These are phyloP conservation scores for Rotaria macrura DNA, from an alignment of 2,888 invertebrate species.

Conservation along the genomic window DNA sequence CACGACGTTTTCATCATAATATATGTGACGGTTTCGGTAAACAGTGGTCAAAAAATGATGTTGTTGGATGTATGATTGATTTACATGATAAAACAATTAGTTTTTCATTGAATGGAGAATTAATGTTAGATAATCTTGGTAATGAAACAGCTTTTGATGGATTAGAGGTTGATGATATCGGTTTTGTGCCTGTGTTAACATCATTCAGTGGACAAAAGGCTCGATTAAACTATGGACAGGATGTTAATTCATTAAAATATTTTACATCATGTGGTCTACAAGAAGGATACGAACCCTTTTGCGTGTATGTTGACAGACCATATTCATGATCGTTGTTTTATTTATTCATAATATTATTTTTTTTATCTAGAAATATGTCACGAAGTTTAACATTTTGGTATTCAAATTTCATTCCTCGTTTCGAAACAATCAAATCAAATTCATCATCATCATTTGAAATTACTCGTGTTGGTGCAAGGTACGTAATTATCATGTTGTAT, in stretches of 20 bases:
- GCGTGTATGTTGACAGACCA: constrained; percentile 57
- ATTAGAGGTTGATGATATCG: constrained; percentile 26
- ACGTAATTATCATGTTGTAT: background rate
- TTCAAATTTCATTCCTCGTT: constrained; percentile 35
- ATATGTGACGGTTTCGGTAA: constrained; percentile 74
- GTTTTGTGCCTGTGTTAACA: constrained; percentile 53
- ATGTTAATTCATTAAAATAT: constrained; percentile 86
- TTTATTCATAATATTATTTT: background rate
- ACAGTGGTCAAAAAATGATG: constrained; percentile 81
- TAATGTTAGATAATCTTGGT: constrained; percentile 89
- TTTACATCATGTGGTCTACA: constrained; percentile 97
- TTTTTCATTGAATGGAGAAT: constrained; percentile 96
- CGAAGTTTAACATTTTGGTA: constrained; percentile 95
- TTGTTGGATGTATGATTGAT: constrained; percentile 94
- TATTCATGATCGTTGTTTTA: background rate
- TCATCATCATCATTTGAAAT: constrained; percentile 23
- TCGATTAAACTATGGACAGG: constrained; percentile 82
- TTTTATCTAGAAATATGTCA: constrained; percentile 67
- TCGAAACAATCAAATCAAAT: constrained; percentile 21
- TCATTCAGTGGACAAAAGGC: constrained; percentile 84
- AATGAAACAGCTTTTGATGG: constrained; percentile 93
- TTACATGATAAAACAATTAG: constrained; percentile 85
- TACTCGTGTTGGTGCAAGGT: background rate
- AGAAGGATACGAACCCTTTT: constrained; percentile 98
- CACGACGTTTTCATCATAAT: constrained; percentile 91